Evolutionary conservation across 2,888 invertebrate species (phyloP).

Genomic region (Temnothorax rugatulus): DNA sequence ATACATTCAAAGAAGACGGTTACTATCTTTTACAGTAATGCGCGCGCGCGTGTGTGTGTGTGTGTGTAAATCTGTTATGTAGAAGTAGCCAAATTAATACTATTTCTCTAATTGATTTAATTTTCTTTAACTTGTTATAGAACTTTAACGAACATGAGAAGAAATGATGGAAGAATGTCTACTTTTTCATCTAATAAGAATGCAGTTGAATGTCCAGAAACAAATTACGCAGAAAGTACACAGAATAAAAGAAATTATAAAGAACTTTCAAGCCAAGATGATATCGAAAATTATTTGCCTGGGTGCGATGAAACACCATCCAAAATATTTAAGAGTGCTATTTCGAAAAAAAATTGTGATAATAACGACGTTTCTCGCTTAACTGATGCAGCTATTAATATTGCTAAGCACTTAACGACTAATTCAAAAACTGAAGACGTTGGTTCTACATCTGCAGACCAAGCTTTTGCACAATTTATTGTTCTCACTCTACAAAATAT

Average conservation of each 20-base stretch:
- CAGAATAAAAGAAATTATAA: background rate
- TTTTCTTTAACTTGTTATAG: background rate
- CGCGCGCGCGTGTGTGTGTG: too few relatives aligned
- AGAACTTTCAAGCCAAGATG: background rate
- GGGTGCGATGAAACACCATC: background rate
- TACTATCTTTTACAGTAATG: too few relatives aligned
- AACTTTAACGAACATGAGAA: background rate
- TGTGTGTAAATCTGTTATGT: too few relatives aligned
- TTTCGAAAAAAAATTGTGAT: background rate
- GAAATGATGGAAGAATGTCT: background rate
- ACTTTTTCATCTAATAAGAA: background rate
- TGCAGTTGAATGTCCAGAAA: background rate
- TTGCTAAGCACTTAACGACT: background rate
- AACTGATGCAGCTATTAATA: constrained; percentile 10
- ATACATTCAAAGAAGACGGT: too few relatives aligned
- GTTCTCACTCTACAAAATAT: constrained; percentile 6
- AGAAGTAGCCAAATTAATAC: background rate
- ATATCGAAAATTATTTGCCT: background rate
- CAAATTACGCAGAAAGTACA: background rate
- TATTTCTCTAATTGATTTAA: background rate
- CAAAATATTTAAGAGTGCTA: background rate
- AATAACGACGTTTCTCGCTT: background rate
- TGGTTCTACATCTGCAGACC: constrained; percentile 11
- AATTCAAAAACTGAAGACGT: background rate
- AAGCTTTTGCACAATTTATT: constrained; percentile 1